Base-by-base conservation (phyloP, 2,888 invertebrate genomes). In the Netelia virgata region DNA sequence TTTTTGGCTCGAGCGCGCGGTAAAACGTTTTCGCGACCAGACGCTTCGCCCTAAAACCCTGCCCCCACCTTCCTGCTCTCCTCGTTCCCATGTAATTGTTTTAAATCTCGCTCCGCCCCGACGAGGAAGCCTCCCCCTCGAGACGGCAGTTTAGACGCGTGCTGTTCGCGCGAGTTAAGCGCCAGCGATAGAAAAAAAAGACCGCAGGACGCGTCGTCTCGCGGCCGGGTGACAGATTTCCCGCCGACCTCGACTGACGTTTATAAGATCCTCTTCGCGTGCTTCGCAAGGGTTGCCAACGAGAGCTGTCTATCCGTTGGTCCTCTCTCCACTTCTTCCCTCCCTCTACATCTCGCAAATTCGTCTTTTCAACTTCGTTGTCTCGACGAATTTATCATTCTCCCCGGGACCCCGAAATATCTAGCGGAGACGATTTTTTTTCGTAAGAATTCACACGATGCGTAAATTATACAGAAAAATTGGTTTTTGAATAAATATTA, bases 51-150 rank as follows among this genome's bases (percentile, higher is more conserved):
- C 57, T 64, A 79, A 73, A 77, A 61, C 81, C 75, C 63, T 18
- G 18, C 36, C 57, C 16, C 85, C 82, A 78, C 73, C 64, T 53
- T 72, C 57, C 47, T 50, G 36, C 61, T 41, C 84, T 81, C 82
- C 73, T 74, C 86, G 78, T 87, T 87, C 91, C 90, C 91, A 91
- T 92, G 91, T 93, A 93, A 93, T 93, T 93, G 93, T 93, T 93
- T 93, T 92, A 93, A 93, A 93, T 93, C 93, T 92, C 91, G 89
- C 90, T 91, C 90, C 89, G 85, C 83, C 83, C 73, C 75, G 64
- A 82, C 43, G 18, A 61, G 81, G 81, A 87, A 86, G 83, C 86
- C 90, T 88, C 88, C 89, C 88, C 80, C 79, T 82, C 70, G 70
- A 80, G 75, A 82, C 87, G 88, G 84, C 86, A 88, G 85, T 90